phyloP scores from a whole-genome alignment of 1,140 invertebrate genomes.

The Pararge aegeria region DNA sequence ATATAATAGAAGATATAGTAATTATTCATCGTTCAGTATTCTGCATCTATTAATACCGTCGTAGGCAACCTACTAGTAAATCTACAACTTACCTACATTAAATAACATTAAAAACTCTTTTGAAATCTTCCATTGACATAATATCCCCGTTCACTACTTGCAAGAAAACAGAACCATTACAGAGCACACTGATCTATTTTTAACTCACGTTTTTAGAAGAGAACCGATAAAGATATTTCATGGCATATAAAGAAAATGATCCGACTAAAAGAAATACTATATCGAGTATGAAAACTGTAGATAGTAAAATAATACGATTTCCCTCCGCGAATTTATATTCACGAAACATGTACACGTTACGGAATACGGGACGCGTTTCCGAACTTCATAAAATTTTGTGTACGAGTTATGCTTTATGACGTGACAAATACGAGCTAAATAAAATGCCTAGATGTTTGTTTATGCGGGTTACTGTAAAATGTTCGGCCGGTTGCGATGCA shows the following conservation, averaged over 20 bases:
- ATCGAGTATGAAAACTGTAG: constrained; percentile 1
- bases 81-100: too few relatives aligned
- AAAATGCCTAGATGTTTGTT: constrained; percentile 1
- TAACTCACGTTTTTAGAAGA: too few relatives aligned
- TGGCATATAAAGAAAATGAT: not conserved
- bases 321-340: constrained; percentile 4
- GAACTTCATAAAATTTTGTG: constrained; percentile 4
- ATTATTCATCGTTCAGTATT: too few relatives aligned
- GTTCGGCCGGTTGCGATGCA: not conserved
- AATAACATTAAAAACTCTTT: too few relatives aligned
- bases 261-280: constrained; percentile 1
- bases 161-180: too few relatives aligned
- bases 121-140: too few relatives aligned
- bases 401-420: constrained; percentile 7
- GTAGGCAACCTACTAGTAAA: too few relatives aligned
- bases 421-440: constrained; percentile 1
- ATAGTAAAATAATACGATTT: constrained; percentile 6
- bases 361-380: not conserved
- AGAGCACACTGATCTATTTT: too few relatives aligned
- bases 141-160: too few relatives aligned
- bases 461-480: not conserved
- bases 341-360: not conserved
- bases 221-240: not conserved
- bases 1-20: too few relatives aligned
- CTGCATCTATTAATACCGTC: too few relatives aligned